Conservation (phyloP, 2,888 invertebrate species). For the Silvanus unidentatus region DNA sequence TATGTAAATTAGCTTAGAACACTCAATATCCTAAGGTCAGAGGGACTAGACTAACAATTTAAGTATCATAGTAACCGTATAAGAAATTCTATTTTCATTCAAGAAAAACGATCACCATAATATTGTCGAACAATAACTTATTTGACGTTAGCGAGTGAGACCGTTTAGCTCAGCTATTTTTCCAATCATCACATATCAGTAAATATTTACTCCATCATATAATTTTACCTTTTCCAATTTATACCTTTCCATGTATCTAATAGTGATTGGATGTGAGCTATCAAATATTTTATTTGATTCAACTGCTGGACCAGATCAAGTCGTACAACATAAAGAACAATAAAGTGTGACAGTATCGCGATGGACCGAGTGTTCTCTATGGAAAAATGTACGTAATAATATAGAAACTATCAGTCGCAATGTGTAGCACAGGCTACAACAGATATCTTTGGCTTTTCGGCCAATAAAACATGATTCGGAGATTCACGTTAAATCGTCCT, state of each 20-base stretch:
- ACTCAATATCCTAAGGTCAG: no score
- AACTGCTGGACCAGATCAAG: conserved; percentile 28
- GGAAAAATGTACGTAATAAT: conserved; percentile 23
- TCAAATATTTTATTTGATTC: conserved; percentile 43
- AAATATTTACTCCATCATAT: conserved; percentile 38
- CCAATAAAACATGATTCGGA: conserved; percentile 55
- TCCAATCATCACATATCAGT: conserved; percentile 15
- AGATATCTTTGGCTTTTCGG: conserved; percentile 57
- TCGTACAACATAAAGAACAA: conserved; percentile 8
- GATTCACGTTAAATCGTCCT: conserved; percentile 40
- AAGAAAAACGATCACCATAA: background rate
- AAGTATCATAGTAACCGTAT: background rate
- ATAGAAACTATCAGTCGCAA: conserved; percentile 42
- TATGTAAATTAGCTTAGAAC: no score
- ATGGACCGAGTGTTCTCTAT: conserved; percentile 9
- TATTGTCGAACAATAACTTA: no score
- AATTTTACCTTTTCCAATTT: conserved; percentile 14
- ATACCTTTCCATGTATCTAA: conserved; percentile 35
- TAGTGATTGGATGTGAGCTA: conserved; percentile 45
- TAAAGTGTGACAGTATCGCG: conserved; percentile 12
- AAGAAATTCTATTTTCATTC: conserved; percentile 7
- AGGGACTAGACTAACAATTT: no score
- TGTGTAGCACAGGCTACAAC: conserved; percentile 35
- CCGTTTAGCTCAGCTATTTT: conserved; percentile 11
- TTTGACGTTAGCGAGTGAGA: background rate